Conservation (phyloP, 2,113 vertebrate genomes). For the Hemichromis elongatus region DNA sequence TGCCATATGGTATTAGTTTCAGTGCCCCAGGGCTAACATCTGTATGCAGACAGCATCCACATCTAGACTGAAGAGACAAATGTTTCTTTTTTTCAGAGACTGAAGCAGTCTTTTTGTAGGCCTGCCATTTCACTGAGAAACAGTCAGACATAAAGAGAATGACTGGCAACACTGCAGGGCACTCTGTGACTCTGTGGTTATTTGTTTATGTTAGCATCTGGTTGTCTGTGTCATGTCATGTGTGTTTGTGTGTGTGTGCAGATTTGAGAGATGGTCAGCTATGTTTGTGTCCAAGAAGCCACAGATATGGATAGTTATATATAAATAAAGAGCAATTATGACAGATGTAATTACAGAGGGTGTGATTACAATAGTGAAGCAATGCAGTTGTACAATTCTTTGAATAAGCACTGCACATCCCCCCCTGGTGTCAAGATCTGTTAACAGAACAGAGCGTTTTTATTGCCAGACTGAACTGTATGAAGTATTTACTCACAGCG, state of each 20-base stretch:
- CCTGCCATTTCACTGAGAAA: neutral
- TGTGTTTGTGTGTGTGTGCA: neutral
- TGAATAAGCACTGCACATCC: neutral
- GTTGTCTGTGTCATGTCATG: neutral
- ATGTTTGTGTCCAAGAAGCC: neutral
- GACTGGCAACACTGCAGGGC: slow-evolving; percentile 24
- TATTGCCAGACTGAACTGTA: neutral
- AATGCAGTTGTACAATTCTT: neutral
- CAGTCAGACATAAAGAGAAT: slow-evolving; percentile 25
- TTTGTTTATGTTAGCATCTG: slow-evolving; percentile 27
- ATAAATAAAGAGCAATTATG: neutral
- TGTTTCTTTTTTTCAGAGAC: neutral
- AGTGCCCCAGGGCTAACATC: slow-evolving; percentile 43
- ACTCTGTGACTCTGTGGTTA: neutral
- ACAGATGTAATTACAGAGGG: neutral
- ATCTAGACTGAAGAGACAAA: slow-evolving; percentile 24
- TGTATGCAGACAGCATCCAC: slow-evolving; percentile 37
- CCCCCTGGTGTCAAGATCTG: neutral
- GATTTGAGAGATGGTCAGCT: neutral
- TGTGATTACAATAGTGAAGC: fast-evolving
- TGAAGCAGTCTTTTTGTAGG: neutral
- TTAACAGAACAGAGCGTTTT: neutral
- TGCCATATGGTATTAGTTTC: slow-evolving; percentile 37
- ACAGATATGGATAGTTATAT: neutral
- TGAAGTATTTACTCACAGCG: neutral